These are phyloP conservation scores for Bombycilla garrulus DNA, from an alignment of 2,113 vertebrate genomes.

Conservation along the genomic window DNA sequence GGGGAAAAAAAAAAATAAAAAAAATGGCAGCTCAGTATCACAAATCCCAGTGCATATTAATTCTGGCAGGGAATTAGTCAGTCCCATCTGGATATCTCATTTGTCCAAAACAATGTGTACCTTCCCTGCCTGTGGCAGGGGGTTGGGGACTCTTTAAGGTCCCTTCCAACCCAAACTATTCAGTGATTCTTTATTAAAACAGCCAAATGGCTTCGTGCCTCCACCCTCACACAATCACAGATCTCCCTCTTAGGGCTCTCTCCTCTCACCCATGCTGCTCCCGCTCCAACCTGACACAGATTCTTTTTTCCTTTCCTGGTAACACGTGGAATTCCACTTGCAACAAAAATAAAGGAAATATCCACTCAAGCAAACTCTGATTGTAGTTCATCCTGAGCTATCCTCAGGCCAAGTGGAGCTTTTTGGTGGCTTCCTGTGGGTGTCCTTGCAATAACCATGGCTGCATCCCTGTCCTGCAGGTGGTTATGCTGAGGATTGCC, in stretches of 20 bases:
- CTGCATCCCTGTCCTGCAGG: conserved; percentile 67
- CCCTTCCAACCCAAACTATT: neutral
- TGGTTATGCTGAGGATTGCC: conserved; percentile 77
- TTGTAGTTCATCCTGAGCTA: neutral
- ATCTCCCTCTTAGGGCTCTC: neutral
- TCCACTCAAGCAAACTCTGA: neutral
- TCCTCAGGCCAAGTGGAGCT: neutral
- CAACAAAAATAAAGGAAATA: neutral
- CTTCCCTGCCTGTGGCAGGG: neutral
- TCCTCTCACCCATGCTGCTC: neutral
- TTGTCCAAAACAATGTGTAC: neutral
- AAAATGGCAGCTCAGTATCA: neutral
- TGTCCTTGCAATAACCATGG: neutral
- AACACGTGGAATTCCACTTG: neutral
- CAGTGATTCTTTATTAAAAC: neutral
- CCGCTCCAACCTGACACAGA: neutral
- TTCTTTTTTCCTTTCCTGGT: neutral
- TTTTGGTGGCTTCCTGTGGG: neutral
- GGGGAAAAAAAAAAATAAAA: rapidly evolving
- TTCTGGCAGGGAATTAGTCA: neutral
- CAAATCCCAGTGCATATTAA: neutral
- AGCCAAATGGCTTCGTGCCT: neutral
- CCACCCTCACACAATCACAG: neutral
- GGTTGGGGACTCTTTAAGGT: neutral
- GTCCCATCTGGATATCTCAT: neutral